Conservation (phyloP, 2,113 vertebrate genomes). For the Callipepla californica region DNA sequence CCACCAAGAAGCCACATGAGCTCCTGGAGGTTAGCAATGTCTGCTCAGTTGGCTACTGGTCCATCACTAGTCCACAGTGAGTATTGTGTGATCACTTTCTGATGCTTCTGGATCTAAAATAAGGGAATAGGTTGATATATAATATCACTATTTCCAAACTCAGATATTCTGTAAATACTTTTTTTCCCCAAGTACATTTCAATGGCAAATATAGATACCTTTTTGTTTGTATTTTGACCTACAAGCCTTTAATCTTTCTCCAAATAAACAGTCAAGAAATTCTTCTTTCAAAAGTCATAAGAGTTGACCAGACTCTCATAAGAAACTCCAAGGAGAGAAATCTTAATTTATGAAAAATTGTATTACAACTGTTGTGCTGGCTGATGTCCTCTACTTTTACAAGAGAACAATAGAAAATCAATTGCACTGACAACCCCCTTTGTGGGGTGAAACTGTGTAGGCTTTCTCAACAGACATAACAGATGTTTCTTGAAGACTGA, state of each 20-base stretch:
- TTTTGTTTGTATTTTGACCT: neutral
- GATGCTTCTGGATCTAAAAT: neutral
- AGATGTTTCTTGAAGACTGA: neutral
- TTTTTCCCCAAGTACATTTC: neutral
- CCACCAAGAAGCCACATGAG: rapidly evolving
- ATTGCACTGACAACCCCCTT: neutral
- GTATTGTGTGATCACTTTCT: neutral
- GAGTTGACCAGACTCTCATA: neutral
- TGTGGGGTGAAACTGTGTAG: neutral
- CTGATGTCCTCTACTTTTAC: neutral
- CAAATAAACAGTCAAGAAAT: neutral
- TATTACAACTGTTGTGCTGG: neutral
- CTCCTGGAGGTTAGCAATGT: rapidly evolving
- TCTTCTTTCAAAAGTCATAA: neutral
- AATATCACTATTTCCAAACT: neutral
- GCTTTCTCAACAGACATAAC: neutral
- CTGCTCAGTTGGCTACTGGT: rapidly evolving
- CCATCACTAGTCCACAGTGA: neutral
- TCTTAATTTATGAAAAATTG: neutral
- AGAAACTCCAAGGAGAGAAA: neutral
- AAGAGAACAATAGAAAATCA: constrained; percentile 39
- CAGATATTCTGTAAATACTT: neutral
- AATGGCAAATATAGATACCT: neutral
- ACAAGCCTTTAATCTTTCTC: neutral
- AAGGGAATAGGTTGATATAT: neutral